Conservation (phyloP, 2,113 vertebrate genomes). For the Aldabrachelys gigantea region DNA sequence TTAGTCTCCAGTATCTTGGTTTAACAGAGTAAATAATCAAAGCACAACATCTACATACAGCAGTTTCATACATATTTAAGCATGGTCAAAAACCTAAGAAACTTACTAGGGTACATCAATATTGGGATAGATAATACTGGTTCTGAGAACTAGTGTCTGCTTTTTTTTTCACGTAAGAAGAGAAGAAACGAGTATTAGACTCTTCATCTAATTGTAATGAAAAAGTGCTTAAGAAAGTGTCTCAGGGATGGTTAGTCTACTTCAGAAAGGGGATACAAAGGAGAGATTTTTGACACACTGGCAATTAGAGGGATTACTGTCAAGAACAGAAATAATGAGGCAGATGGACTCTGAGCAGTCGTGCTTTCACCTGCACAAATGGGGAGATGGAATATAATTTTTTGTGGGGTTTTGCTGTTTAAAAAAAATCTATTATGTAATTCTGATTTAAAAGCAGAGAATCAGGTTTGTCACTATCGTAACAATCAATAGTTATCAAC, state of each 20-base stretch:
- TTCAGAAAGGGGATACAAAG: background rate
- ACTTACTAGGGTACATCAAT: accelerated
- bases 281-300: background rate
- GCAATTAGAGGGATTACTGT: background rate
- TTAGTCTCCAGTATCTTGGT: background rate
- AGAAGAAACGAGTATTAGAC: background rate
- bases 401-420: background rate
- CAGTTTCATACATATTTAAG: background rate
- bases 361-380: accelerated
- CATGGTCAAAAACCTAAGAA: background rate
- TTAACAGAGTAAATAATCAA: background rate
- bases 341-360: background rate
- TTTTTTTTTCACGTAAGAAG: background rate
- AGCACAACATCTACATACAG: accelerated
- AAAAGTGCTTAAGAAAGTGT: background rate
- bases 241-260: background rate
- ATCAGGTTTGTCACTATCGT: background rate
- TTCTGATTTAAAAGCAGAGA: background rate
- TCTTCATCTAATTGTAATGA: background rate
- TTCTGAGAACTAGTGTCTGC: accelerated
- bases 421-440: background rate
- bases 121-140: background rate
- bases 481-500: background rate
- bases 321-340: background rate
- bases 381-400: background rate